These are phyloP conservation scores for Myripristis murdjan DNA, from an alignment of 2,797 vertebrate genomes.

Conservation along the genomic window DNA sequence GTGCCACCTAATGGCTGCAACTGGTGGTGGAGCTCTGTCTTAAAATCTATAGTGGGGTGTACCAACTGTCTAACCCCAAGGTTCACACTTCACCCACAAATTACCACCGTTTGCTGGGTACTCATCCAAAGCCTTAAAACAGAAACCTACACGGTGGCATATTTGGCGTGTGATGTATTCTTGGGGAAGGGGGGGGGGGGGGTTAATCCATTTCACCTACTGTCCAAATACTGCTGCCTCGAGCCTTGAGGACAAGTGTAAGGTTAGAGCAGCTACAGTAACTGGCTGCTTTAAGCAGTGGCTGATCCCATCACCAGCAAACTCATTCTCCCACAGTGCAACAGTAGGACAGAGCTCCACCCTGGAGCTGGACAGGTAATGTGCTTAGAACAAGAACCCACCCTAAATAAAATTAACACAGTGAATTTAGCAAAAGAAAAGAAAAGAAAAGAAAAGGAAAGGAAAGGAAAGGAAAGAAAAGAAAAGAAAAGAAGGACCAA, in stretches of 20 bases:
- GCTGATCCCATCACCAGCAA: slow-evolving; percentile 11
- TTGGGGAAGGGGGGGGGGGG: no score
- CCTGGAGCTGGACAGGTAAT: slow-evolving; percentile 69
- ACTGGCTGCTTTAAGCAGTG: neutral
- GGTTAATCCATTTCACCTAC: slow-evolving; percentile 6
- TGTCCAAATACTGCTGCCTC: neutral
- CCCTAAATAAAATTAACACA: slow-evolving; percentile 60
- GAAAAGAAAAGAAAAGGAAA: no score
- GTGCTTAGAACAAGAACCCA: slow-evolving; percentile 41
- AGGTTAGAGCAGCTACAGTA: slow-evolving; percentile 8
- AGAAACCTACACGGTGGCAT: neutral
- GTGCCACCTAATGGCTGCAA: slow-evolving; percentile 69
- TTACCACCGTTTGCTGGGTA: neutral
- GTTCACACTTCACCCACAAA: neutral
- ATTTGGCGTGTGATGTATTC: neutral
- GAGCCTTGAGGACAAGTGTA: slow-evolving; percentile 1
- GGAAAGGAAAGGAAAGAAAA: no score
- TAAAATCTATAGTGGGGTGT: slow-evolving; percentile 21
- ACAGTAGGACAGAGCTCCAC: slow-evolving; percentile 71
- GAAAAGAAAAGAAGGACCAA: slow-evolving; percentile 51
- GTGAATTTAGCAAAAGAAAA: no score
- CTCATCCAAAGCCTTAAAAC: neutral
- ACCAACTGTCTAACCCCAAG: neutral
- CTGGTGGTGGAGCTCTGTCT: slow-evolving; percentile 70
- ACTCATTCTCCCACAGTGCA: slow-evolving; percentile 58